Conservation (phyloP, 2,113 vertebrate genomes). For the Stegastes partitus region DNA sequence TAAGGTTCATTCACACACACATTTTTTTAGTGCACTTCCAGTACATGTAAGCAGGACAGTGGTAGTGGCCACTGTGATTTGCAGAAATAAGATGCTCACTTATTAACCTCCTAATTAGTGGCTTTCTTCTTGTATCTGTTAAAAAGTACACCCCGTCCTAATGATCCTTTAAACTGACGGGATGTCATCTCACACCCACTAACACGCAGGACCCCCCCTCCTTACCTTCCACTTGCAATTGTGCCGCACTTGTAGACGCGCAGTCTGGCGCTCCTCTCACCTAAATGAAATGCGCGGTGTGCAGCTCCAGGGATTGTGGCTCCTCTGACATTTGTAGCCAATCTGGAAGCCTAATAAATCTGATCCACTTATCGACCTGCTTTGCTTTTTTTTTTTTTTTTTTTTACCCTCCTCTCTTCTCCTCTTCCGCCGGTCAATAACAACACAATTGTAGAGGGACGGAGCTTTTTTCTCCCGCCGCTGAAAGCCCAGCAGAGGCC, state of each 20-base stretch:
- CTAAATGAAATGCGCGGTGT: conserved; percentile 32
- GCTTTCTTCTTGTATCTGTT: not conserved
- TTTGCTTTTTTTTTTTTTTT: no score
- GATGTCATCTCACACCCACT: not conserved
- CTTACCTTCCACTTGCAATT: conserved; percentile 69
- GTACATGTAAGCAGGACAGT: not conserved
- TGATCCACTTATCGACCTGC: conserved; percentile 60
- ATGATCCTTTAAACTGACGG: not conserved
- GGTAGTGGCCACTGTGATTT: not conserved
- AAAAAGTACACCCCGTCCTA: not conserved
- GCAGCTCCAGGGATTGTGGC: conserved; percentile 4
- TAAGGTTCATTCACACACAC: conserved; percentile 15
- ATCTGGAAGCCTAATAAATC: conserved; percentile 57
- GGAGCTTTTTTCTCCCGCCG: not conserved
- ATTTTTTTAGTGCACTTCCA: not conserved
- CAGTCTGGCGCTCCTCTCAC: conserved; percentile 30
- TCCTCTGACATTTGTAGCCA: conserved; percentile 48
- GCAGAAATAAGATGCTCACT: conserved; percentile 30
- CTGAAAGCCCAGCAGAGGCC: conserved; percentile 23
- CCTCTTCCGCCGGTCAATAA: conserved; percentile 34
- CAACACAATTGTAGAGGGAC: conserved; percentile 35
- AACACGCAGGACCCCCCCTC: not conserved
- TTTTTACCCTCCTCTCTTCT: no score
- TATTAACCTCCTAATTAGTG: not conserved
- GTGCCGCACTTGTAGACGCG: conserved; percentile 37